Conservation (phyloP, 2,113 vertebrate species). For the Cichladusa arquata region DNA sequence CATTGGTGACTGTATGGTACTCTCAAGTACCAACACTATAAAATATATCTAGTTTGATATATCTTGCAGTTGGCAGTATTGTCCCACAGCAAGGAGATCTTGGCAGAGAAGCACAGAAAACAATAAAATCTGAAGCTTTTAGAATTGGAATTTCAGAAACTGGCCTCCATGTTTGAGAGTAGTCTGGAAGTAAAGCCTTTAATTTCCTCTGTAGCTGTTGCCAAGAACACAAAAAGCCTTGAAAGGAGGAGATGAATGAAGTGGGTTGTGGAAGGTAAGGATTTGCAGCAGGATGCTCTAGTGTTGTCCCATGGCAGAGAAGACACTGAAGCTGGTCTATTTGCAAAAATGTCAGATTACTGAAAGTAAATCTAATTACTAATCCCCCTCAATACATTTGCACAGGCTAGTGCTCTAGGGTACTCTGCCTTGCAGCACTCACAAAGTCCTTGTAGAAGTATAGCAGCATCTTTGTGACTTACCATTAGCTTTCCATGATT, state of each 20-base stretch:
- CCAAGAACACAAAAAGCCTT: background rate
- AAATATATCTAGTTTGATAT: background rate
- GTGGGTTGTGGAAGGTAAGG: background rate
- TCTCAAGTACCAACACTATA: background rate
- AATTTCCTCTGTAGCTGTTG: conserved; percentile 17
- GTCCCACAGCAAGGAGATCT: background rate
- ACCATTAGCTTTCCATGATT: background rate
- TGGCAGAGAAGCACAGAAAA: background rate
- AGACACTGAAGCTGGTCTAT: background rate
- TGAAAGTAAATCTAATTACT: background rate
- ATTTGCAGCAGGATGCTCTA: background rate
- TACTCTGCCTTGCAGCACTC: background rate
- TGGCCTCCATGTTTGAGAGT: conserved; percentile 6
- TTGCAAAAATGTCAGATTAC: background rate
- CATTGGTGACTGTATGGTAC: background rate
- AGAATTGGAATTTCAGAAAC: conserved; percentile 12
- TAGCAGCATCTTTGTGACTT: background rate
- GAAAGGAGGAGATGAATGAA: background rate
- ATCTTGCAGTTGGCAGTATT: conserved; percentile 8
- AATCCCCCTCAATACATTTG: background rate
- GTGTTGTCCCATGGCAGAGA: background rate
- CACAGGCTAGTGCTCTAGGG: background rate
- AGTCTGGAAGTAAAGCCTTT: conserved; percentile 26
- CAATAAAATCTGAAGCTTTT: conserved; percentile 13
- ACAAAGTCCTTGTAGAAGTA: background rate